Base-by-base conservation (phyloP, 1,140 invertebrate genomes). In the Elymnias hypermnestra region DNA sequence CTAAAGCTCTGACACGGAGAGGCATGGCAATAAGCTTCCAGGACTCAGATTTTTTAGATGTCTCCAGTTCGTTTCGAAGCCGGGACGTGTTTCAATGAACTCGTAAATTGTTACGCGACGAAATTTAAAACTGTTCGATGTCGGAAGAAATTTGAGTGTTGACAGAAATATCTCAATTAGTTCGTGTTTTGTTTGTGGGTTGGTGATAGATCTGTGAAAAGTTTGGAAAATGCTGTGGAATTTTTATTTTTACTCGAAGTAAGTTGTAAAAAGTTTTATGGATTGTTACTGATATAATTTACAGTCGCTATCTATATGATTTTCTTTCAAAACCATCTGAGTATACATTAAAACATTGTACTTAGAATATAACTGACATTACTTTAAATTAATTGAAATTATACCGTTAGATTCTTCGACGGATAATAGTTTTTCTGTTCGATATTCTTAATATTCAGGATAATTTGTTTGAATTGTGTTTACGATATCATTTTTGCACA, bases 41-140 rank as follows among this genome's bases (percentile, higher is more conserved):
- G 79, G 75, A 83, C 53, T 74, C 63, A 53, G 57, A 76, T 83
- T 78, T 79, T 79, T 81, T 81, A 83, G 79, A 83, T 74, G 68
- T 70, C 58, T 65, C 58, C 68, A 45, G 67, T 57, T 52, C 72
- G 76, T 41, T 58, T 39, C 42, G 63, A 66, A 50, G 66, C 55
- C 57, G 68, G 57, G 71, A 73, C 76, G 79, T 71, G 57, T n/a
- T n/a, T n/a, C n/a, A n/a, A n/a, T n/a, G n/a, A n/a, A n/a, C n/a
- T n/a, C n/a, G 57, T 54, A 52, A 58, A 63, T 57, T 49, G 65
- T 57, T 53, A 63, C 59, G 53, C 48, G 63, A 51, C 48, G 57
- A 48, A 39, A 48, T 48, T 35, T 44, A 29, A 48, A 57, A 52
- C 57, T 63, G 51, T 35, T 23, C 14, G 12, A 43, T 29, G 42